These are phyloP conservation scores for Apostichopus japonicus DNA, from an alignment of 35 echinoderm and acorn worm genomes.

Conservation along the genomic window DNA sequence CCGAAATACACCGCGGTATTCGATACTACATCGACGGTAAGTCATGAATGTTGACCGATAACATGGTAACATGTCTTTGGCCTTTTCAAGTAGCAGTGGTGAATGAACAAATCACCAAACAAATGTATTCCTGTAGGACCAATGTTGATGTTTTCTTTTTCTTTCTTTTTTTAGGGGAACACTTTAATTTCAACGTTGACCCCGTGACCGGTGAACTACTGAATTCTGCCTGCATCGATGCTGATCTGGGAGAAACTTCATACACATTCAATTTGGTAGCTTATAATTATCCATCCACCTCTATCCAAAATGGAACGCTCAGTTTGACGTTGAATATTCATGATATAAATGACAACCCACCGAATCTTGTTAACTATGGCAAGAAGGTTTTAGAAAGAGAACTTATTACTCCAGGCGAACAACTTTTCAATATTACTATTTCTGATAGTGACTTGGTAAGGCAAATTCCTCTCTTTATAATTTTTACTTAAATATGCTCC, in stretches of 20 bases:
- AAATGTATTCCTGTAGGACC: background rate
- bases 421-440: slow-evolving; percentile 3
- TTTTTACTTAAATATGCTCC: too few species aligned
- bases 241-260: background rate
- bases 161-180: background rate
- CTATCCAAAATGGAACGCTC: slow-evolving; percentile 3
- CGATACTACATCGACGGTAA: slow-evolving; percentile 26
- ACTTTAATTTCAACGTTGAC: background rate
- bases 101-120: background rate
- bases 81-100: too few species aligned
- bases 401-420: background rate
- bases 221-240: background rate
- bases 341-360: slow-evolving; percentile 27
- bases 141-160: background rate
- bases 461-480: too few species aligned
- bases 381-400: background rate
- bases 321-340: slow-evolving; percentile 18
- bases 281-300: slow-evolving; percentile 13
- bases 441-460: slow-evolving; percentile 18
- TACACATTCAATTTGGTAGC: slow-evolving; percentile 2
- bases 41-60: background rate
- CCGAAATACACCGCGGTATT: background rate
- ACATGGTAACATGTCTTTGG: too few species aligned
- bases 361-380: background rate
- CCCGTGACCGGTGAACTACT: slow-evolving; percentile 21